Evolutionary conservation across 2,113 vertebrate species (phyloP).

Genomic region (Oryzias curvinotus): DNA sequence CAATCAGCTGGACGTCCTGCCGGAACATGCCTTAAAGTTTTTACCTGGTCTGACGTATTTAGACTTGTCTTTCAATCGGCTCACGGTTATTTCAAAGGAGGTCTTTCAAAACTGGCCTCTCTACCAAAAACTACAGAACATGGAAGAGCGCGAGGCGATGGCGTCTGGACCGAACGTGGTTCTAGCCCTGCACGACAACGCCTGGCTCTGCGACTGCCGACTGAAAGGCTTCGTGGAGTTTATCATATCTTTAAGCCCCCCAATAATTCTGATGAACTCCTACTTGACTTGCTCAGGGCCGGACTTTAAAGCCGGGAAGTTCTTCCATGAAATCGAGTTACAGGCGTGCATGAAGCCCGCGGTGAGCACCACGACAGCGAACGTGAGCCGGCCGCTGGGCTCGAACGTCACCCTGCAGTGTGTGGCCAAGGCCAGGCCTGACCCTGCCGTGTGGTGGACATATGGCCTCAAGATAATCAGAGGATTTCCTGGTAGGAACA

Average conservation of each 20-base stretch:
- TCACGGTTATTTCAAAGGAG: slow-evolving; percentile 87
- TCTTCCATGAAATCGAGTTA: slow-evolving; percentile 86
- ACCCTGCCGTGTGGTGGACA: slow-evolving; percentile 84
- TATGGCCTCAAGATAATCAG: slow-evolving; percentile 86
- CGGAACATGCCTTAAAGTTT: slow-evolving; percentile 85
- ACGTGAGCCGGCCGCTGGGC: slow-evolving; percentile 79
- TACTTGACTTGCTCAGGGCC: slow-evolving; percentile 87
- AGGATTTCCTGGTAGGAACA: slow-evolving; percentile 88
- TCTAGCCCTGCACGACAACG: slow-evolving; percentile 86
- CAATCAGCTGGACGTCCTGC: slow-evolving; percentile 86
- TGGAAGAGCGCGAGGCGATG: slow-evolving; percentile 39
- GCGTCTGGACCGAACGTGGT: slow-evolving; percentile 69
- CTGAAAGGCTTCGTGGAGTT: slow-evolving; percentile 88
- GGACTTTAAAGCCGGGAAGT: slow-evolving; percentile 80
- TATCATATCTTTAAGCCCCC: slow-evolving; percentile 78
- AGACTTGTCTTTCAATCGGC: slow-evolving; percentile 91
- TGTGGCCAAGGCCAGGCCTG: slow-evolving; percentile 81
- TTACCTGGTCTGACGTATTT: slow-evolving; percentile 87
- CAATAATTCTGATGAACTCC: slow-evolving; percentile 89
- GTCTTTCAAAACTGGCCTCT: slow-evolving; percentile 88
- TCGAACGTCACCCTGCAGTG: slow-evolving; percentile 83
- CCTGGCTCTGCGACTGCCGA: slow-evolving; percentile 90
- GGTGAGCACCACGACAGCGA: slow-evolving; percentile 72
- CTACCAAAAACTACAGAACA: slow-evolving; percentile 76
- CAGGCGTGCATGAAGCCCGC: slow-evolving; percentile 81